Conservation (phyloP, 2,888 invertebrate genomes). For the Cephus pygmeus region DNA sequence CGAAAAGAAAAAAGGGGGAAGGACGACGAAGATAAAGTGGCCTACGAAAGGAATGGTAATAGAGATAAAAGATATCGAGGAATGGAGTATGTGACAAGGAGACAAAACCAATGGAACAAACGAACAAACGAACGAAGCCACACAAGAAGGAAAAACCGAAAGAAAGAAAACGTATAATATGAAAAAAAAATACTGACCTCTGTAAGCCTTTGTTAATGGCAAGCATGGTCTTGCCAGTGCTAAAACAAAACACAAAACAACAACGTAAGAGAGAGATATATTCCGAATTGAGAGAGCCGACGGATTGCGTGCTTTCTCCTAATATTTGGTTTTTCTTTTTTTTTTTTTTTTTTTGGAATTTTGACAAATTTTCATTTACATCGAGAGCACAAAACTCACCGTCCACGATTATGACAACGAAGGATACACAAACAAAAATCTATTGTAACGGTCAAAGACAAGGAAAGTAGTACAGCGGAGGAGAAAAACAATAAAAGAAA, state of each 20-base stretch:
- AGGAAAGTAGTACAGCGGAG: background rate
- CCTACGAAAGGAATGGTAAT: background rate
- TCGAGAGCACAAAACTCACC: background rate
- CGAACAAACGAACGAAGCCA: conserved; percentile 17
- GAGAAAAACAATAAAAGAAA: background rate
- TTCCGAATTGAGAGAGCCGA: conserved; percentile 5
- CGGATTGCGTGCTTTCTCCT: conserved; percentile 5
- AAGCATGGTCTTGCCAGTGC: conserved; percentile 85
- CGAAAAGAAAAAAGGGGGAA: conserved; percentile 11
- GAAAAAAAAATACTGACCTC: conserved; percentile 75
- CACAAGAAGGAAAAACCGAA: conserved; percentile 29
- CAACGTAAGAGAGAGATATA: conserved; percentile 55
- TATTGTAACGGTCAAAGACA: background rate
- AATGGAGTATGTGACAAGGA: background rate
- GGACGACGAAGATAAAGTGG: conserved; percentile 14
- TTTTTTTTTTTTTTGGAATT: conserved; percentile 28
- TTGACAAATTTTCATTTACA: conserved; percentile 25
- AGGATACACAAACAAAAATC: background rate
- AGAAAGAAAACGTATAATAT: conserved; percentile 46
- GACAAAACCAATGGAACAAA: background rate
- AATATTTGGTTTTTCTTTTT: conserved; percentile 15
- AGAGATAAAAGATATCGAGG: background rate
- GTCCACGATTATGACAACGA: background rate
- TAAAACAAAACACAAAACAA: conserved; percentile 73
- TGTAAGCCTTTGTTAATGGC: conserved; percentile 89